Evolutionary conservation across 2,888 invertebrate genomes (phyloP).

Genomic region (Teleiodes luculella): DNA sequence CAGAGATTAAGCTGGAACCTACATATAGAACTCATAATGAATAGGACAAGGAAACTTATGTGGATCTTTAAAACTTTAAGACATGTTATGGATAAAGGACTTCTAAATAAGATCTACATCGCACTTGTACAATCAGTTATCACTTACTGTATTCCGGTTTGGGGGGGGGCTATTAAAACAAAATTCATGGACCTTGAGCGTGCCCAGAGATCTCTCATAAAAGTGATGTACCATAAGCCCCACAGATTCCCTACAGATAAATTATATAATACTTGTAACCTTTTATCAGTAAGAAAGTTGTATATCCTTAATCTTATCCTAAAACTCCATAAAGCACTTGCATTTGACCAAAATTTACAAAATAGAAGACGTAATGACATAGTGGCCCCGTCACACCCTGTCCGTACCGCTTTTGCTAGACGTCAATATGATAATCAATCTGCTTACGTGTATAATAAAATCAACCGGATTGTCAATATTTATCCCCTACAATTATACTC

Average conservation of each 20-base stretch:
- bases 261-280: constrained; percentile 1
- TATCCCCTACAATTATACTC: neutral
- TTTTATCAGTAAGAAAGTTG: neutral
- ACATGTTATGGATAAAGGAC: neutral
- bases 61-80: no score
- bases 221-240: constrained; percentile 14
- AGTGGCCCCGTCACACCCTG: neutral
- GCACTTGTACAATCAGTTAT: no score
- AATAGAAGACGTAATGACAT: neutral
- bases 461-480: neutral
- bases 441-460: neutral
- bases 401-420: no score
- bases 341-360: neutral
- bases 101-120: neutral
- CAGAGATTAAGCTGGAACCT: neutral
- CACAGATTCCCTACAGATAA: constrained; percentile 10
- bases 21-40: constrained; percentile 4
- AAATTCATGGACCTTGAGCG: no score
- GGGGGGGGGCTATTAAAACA: constrained; percentile 22
- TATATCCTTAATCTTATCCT: neutral
- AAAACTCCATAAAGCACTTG: neutral
- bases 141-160: constrained; percentile 17
- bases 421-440: neutral
- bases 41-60: constrained; percentile 12
- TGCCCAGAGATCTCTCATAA: constrained; percentile 19